Percentiles rank a stretch among this genome's conserved stretches.
phyloP scores from a whole-genome alignment of 2,113 vertebrate species.

The Martes martes region DNA sequence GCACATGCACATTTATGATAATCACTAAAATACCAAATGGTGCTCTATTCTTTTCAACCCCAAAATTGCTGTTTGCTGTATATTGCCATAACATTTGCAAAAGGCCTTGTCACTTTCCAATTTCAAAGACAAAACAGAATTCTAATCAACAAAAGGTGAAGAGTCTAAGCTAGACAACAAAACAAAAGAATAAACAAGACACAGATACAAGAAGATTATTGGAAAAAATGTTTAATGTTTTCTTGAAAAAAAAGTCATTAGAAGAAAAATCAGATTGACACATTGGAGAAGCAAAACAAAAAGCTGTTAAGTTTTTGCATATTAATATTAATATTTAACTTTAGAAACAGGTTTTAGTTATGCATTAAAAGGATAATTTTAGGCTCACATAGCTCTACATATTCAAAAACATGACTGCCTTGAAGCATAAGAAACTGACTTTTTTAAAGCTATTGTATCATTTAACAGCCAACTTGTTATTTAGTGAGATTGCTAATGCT shows the following conservation, averaged over 20 bases:
- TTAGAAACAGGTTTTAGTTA: background rate
- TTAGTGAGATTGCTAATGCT: background rate
- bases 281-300: background rate
- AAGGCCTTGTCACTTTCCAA: constrained; percentile 33
- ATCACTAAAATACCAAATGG: constrained; percentile 62
- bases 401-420: background rate
- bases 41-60: background rate
- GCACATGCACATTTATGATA: constrained; percentile 50
- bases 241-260: background rate
- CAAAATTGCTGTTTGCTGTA: constrained; percentile 38
- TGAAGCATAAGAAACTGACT: background rate
- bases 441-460: background rate
- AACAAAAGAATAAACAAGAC: background rate
- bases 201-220: background rate
- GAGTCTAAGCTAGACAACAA: background rate
- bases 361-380: background rate
- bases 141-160: background rate
- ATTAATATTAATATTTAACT: background rate
- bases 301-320: background rate
- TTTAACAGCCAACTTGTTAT: background rate
- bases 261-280: background rate
- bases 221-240: background rate
- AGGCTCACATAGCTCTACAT: background rate
- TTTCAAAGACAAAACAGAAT: constrained; percentile 30
- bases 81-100: constrained; percentile 40